phyloP scores from a whole-genome alignment of 2,797 vertebrate genomes.

The Oceanodroma leucorhoa region DNA sequence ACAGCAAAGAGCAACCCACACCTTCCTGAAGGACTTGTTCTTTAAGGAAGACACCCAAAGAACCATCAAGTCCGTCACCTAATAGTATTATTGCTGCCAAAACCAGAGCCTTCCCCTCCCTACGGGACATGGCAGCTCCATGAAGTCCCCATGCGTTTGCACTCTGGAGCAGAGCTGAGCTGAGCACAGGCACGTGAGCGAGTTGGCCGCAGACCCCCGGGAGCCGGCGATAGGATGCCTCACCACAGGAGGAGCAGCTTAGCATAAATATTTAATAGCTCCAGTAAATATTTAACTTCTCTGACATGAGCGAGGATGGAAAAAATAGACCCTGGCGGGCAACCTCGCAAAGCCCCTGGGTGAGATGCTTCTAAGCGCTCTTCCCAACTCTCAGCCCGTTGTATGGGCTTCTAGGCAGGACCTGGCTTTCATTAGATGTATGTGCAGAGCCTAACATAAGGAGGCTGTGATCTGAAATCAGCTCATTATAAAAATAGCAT shows the following conservation, averaged over 20 bases:
- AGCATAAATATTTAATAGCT: conserved; percentile 63
- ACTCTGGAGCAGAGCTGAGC: not conserved
- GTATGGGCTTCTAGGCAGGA: not conserved
- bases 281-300: conserved; percentile 74
- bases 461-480: conserved; percentile 32
- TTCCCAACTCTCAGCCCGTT: not conserved
- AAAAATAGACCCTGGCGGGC: conserved; percentile 57
- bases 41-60: not conserved
- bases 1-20: not conserved
- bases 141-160: not conserved
- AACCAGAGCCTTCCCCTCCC: not conserved
- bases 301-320: conserved; percentile 45
- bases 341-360: conserved; percentile 9
- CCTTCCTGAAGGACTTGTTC: not conserved
- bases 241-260: not conserved
- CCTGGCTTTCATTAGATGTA: conserved; percentile 50
- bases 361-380: not conserved
- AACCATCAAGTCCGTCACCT: not conserved
- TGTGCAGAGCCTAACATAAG: not conserved
- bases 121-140: rapidly evolving
- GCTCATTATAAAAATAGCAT: conserved; percentile 32
- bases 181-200: not conserved
- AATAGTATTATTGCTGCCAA: not conserved
- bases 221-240: not conserved
- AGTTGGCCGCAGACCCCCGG: not conserved